Evolutionary conservation across 2,888 invertebrate species (phyloP).

Genomic region (Hypselothyrea guttata): DNA sequence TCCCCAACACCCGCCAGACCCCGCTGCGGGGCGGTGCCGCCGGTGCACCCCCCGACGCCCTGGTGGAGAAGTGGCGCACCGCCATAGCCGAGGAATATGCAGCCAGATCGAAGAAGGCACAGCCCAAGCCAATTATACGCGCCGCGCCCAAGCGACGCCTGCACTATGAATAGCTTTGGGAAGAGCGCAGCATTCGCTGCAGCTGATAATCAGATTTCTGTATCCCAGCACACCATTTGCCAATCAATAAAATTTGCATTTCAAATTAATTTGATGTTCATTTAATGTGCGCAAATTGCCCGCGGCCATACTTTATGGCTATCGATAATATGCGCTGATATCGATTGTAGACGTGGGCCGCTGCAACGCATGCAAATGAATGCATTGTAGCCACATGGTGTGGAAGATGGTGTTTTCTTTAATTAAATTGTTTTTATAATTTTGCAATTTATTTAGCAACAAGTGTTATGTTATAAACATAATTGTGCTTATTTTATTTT

Average conservation of each 20-base stretch:
- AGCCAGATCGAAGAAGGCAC: slow-evolving; percentile 22
- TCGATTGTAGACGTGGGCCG: slow-evolving; percentile 3
- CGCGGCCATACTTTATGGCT: slow-evolving; percentile 3
- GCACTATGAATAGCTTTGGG: slow-evolving; percentile 44
- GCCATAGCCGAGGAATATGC: slow-evolving; percentile 75
- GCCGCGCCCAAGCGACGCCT: slow-evolving; percentile 64
- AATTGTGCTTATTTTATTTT: too few relatives aligned
- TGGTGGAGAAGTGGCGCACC: slow-evolving; percentile 73
- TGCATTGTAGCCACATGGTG: too few relatives aligned
- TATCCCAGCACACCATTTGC: slow-evolving; percentile 49
- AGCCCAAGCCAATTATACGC: slow-evolving; percentile 39
- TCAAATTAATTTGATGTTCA: slow-evolving; percentile 24
- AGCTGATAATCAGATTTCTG: slow-evolving; percentile 4
- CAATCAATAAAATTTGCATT: slow-evolving; percentile 63
- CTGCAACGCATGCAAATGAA: too few relatives aligned
- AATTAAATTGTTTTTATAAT: too few relatives aligned
- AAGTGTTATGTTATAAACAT: too few relatives aligned
- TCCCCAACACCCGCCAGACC: slow-evolving; percentile 52
- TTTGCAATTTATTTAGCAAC: too few relatives aligned
- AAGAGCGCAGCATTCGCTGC: not conserved
- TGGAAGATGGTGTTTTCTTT: too few relatives aligned
- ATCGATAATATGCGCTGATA: not conserved
- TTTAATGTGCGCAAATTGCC: slow-evolving; percentile 4
- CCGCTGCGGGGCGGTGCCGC: slow-evolving; percentile 43
- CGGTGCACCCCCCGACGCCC: slow-evolving; percentile 42